A percentile compares a stretch with the other conserved stretches of the same genome.
phyloP scores from a whole-genome alignment of 1,140 invertebrate species.

The Colletes latitarsis region DNA sequence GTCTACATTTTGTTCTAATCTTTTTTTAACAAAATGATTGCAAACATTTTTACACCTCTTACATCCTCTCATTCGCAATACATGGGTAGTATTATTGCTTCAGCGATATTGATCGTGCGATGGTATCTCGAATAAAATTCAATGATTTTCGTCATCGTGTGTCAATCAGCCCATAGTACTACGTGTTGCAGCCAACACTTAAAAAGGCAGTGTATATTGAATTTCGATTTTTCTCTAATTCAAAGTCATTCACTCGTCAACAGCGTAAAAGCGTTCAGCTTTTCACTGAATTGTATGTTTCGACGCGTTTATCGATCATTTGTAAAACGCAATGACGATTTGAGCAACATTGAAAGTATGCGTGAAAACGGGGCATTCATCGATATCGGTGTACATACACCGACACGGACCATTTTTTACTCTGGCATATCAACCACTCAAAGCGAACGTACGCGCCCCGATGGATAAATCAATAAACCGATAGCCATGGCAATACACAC shows the following conservation, averaged over 20 bases:
- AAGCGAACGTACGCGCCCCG: slow-evolving; percentile 49
- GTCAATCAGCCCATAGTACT: background rate
- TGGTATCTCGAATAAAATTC: too few species aligned
- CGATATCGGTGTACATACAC: slow-evolving; percentile 23
- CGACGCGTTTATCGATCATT: slow-evolving; percentile 35
- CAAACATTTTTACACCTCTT: too few species aligned
- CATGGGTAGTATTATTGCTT: too few species aligned
- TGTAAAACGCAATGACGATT: slow-evolving; percentile 37
- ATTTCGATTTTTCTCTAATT: background rate
- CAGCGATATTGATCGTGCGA: too few species aligned
- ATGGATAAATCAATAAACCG: slow-evolving; percentile 65
- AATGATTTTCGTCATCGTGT: too few species aligned
- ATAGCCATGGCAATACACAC: slow-evolving; percentile 59
- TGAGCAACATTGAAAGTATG: slow-evolving; percentile 55
- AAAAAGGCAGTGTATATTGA: background rate
- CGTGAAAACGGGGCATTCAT: slow-evolving; percentile 22
- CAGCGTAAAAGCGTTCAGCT: background rate
- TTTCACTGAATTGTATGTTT: slow-evolving; percentile 23
- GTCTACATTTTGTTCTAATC: too few species aligned
- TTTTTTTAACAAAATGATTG: too few species aligned
- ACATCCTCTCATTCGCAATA: too few species aligned
- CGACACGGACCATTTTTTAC: slow-evolving; percentile 59
- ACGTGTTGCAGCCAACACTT: background rate
- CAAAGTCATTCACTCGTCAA: background rate
- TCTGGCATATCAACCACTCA: slow-evolving; percentile 61